Conservation (phyloP, 2,113 vertebrate genomes). For the Actenoides hombroni region DNA sequence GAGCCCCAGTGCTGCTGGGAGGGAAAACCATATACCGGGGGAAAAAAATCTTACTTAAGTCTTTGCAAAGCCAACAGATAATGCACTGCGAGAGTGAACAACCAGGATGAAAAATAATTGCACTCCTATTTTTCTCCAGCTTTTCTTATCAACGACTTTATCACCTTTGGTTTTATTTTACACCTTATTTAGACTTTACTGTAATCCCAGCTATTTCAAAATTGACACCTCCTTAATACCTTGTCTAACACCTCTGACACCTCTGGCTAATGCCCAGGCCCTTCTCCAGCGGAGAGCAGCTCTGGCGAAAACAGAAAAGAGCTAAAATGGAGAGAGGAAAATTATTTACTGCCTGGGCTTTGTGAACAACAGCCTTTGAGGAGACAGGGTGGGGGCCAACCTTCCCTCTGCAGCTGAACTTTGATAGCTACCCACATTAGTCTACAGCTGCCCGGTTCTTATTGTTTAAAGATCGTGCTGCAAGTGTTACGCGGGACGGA, state of each 20-base stretch:
- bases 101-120: slow-evolving; percentile 58
- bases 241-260: slow-evolving; percentile 59
- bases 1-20: not conserved
- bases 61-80: slow-evolving; percentile 49
- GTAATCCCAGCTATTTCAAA: slow-evolving; percentile 63
- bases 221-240: slow-evolving; percentile 72
- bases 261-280: slow-evolving; percentile 22
- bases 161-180: slow-evolving; percentile 64
- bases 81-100: slow-evolving; percentile 41
- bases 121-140: slow-evolving; percentile 42
- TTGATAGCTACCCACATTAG: not conserved
- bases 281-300: not conserved
- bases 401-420: not conserved
- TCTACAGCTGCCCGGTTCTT: not conserved
- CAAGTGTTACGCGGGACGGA: rapidly evolving
- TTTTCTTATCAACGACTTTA: slow-evolving; percentile 65
- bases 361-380: not conserved
- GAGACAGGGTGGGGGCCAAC: not conserved
- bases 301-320: not conserved
- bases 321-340: not conserved
- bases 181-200: slow-evolving; percentile 70
- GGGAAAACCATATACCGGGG: not conserved
- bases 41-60: slow-evolving; percentile 15
- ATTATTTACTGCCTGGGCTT: not conserved
- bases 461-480: rapidly evolving